Percentiles rank a stretch among this genome's conserved stretches.
These are phyloP conservation scores for Tyria jacobaeae DNA, from an alignment of 2,888 invertebrate species.

Conservation along the genomic window DNA sequence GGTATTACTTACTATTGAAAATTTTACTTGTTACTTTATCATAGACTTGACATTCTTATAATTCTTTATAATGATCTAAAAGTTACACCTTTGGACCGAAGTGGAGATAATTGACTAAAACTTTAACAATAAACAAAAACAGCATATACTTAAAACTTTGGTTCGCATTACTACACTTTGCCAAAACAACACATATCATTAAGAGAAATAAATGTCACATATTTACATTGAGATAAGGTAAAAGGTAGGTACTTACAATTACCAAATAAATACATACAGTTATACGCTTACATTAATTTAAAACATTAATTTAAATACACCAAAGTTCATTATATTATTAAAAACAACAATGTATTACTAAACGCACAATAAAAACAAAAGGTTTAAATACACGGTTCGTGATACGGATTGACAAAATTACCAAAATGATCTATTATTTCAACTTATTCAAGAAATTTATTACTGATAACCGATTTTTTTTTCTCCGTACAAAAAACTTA, in stretches of 20 bases:
- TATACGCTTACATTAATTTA: constrained; percentile 32
- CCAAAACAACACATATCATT: constrained; percentile 16
- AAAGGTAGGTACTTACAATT: constrained; percentile 24
- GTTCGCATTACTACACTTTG: constrained; percentile 15
- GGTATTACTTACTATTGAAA: no score
- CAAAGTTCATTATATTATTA: constrained; percentile 31
- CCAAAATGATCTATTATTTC: background rate
- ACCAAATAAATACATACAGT: constrained; percentile 31
- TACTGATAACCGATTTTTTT: no score
- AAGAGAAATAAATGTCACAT: constrained; percentile 22
- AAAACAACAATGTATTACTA: constrained; percentile 34
- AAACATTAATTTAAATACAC: constrained; percentile 40
- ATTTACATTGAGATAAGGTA: constrained; percentile 42
- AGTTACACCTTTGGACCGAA: constrained; percentile 9
- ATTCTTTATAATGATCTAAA: constrained; percentile 41
- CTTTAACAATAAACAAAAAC: constrained; percentile 19
- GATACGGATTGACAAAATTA: constrained; percentile 10
- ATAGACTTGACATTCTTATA: background rate
- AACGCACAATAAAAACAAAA: constrained; percentile 28
- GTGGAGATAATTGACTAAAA: constrained; percentile 44
- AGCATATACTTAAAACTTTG: constrained; percentile 11
- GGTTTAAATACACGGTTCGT: constrained; percentile 17
- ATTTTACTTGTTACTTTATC: background rate
- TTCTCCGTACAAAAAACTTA: no score
- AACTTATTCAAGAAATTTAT: background rate